A percentile compares a stretch with the other conserved stretches of the same genome.
Evolutionary conservation across 2,113 vertebrate genomes (phyloP).

Genomic region (Colaptes auratus): DNA sequence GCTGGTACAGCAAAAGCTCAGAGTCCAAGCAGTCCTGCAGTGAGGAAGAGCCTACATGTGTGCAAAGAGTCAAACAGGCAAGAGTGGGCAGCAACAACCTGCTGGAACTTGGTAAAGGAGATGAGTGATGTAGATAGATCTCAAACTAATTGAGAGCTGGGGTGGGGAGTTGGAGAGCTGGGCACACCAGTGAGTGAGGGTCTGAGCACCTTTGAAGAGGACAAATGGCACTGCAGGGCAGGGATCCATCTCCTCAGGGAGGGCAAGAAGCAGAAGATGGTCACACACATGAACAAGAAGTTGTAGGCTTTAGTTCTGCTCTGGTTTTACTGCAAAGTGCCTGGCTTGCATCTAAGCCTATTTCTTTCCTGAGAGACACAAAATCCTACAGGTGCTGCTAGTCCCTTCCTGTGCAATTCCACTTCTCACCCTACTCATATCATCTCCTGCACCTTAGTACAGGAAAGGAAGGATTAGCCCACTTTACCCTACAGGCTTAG

Average conservation of each 20-base stretch:
- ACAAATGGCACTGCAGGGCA: not conserved
- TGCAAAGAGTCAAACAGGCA: not conserved
- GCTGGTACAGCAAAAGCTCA: not conserved
- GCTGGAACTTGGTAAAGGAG: not conserved
- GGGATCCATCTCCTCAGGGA: not conserved
- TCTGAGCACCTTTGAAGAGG: not conserved
- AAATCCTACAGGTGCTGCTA: not conserved
- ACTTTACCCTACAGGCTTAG: constrained; percentile 51
- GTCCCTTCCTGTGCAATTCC: not conserved
- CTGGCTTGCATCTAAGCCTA: not conserved
- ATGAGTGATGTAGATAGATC: rapidly evolving
- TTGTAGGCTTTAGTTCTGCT: not conserved
- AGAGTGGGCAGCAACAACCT: not conserved
- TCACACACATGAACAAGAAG: not conserved
- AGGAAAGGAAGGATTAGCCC: constrained; percentile 64
- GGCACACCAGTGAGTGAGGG: not conserved
- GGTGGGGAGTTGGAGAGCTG: not conserved
- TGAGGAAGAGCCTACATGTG: not conserved
- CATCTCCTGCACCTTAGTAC: constrained; percentile 1
- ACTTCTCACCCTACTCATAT: not conserved
- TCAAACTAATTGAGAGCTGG: not conserved
- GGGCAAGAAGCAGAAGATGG: not conserved
- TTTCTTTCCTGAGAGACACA: not conserved
- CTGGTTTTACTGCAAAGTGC: not conserved
- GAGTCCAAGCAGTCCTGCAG: not conserved